Percentiles rank a stretch among this genome's conserved stretches.
phyloP scores from a whole-genome alignment of 2,888 invertebrate species.

The Stenodera caucasica region DNA sequence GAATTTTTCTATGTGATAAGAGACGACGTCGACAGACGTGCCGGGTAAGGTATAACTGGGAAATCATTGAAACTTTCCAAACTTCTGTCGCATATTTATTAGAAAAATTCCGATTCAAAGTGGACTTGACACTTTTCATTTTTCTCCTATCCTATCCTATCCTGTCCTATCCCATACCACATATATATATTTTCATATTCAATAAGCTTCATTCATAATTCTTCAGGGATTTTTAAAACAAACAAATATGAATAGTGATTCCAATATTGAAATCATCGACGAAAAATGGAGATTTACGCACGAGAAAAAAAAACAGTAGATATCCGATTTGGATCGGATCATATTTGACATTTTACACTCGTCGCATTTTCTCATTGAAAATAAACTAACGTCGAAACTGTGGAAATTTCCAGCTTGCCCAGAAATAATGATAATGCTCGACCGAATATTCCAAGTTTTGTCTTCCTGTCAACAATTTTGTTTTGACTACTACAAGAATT shows the following conservation, averaged over 20 bases:
- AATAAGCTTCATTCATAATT: not conserved
- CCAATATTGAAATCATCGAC: too few relatives aligned
- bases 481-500: not conserved
- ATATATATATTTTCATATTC: too few relatives aligned
- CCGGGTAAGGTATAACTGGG: not conserved
- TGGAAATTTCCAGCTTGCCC: not conserved
- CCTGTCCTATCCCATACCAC: too few relatives aligned
- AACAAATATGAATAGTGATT: constrained; percentile 1
- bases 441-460: not conserved
- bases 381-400: not conserved
- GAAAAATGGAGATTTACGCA: too few relatives aligned
- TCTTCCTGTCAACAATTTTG: not conserved
- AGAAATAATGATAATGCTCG: not conserved
- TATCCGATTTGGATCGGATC: too few relatives aligned
- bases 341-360: not conserved
- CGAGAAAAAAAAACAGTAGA: too few relatives aligned
- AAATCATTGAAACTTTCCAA: constrained; percentile 1
- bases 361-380: not conserved
- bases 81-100: constrained; percentile 3
- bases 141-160: not conserved
- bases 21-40: not conserved
- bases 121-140: constrained; percentile 3
- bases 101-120: not conserved
- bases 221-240: not conserved
- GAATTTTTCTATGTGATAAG: not conserved